Percentiles rank a stretch among this genome's conserved stretches.
phyloP scores from a whole-genome alignment of 2,888 invertebrate species.

The Hemithea aestivaria region DNA sequence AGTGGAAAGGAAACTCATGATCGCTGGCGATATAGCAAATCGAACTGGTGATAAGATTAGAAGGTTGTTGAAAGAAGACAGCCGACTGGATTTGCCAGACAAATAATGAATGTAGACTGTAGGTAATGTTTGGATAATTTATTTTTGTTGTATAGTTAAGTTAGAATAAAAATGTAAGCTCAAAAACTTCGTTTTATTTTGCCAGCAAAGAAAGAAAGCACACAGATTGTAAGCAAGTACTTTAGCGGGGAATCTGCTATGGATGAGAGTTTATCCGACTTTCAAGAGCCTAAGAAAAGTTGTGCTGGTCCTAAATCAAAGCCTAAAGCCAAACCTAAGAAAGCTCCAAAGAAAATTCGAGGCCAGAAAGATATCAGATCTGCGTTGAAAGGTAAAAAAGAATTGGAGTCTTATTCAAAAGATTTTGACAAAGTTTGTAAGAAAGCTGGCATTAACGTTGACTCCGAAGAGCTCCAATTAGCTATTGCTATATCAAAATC shows the following conservation, averaged over 20 bases:
- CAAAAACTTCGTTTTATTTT: conserved; percentile 47
- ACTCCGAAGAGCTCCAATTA: conserved; percentile 82
- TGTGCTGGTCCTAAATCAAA: conserved; percentile 49
- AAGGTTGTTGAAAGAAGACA: conserved; percentile 41
- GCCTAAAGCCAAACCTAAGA: conserved; percentile 45
- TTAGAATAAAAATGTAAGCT: conserved; percentile 22
- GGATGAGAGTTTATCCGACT: conserved; percentile 67
- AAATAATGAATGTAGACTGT: conserved; percentile 51
- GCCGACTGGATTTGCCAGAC: conserved; percentile 48
- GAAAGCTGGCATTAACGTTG: conserved; percentile 71
- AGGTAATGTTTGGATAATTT: conserved; percentile 36
- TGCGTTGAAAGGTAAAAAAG: conserved; percentile 33
- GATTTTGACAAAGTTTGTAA: conserved; percentile 66
- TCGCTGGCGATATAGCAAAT: conserved; percentile 51
- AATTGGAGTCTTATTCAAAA: conserved; percentile 57
- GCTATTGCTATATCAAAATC: conserved; percentile 84
- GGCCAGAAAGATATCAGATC: conserved; percentile 65
- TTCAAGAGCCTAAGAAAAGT: conserved; percentile 53
- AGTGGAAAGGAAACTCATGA: conserved; percentile 60
- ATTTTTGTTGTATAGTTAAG: conserved; percentile 14
- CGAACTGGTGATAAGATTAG: conserved; percentile 45
- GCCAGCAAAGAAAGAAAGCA: conserved; percentile 31
- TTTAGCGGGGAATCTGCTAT: conserved; percentile 47
- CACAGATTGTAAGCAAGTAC: conserved; percentile 58
- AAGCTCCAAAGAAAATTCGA: conserved; percentile 39